Evolutionary conservation across 2,888 invertebrate species (phyloP).

Genomic region (Tineola bisselliella): DNA sequence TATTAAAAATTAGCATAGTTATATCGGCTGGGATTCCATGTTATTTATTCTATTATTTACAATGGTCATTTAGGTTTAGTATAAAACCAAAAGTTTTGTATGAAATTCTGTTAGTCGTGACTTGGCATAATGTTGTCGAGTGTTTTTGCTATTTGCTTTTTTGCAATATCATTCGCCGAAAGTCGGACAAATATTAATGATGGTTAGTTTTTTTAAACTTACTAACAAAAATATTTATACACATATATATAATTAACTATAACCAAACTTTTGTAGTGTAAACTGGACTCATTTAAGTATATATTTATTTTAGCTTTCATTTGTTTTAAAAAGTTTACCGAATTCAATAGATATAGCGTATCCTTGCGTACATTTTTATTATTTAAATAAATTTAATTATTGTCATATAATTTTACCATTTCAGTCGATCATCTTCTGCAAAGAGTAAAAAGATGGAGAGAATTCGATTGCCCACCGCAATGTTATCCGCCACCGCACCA

Average conservation of each 20-base stretch:
- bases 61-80: not conserved
- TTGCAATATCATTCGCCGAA: conserved; percentile 22
- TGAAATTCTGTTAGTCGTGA: conserved; percentile 7
- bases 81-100: not conserved
- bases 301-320: too few species aligned
- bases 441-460: conserved; percentile 19
- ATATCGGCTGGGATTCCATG: not conserved
- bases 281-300: too few species aligned
- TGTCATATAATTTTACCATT: too few species aligned
- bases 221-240: too few species aligned
- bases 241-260: too few species aligned
- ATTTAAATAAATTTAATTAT: not conserved
- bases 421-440: conserved; percentile 30
- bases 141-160: conserved; percentile 27
- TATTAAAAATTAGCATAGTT: not conserved
- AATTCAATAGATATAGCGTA: too few species aligned
- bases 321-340: too few species aligned
- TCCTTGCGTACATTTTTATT: too few species aligned
- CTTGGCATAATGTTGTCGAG: conserved; percentile 28
- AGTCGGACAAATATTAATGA: conserved; percentile 23
- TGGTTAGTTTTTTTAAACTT: conserved; percentile 30
- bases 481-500: not conserved
- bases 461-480: not conserved
- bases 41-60: not conserved
- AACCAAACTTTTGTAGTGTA: too few species aligned